Evolutionary conservation across 1,140 invertebrate species (phyloP), one percentile per base, ranked within the genome.

Genomic region (Pseudomyrmex concolor): DNA sequence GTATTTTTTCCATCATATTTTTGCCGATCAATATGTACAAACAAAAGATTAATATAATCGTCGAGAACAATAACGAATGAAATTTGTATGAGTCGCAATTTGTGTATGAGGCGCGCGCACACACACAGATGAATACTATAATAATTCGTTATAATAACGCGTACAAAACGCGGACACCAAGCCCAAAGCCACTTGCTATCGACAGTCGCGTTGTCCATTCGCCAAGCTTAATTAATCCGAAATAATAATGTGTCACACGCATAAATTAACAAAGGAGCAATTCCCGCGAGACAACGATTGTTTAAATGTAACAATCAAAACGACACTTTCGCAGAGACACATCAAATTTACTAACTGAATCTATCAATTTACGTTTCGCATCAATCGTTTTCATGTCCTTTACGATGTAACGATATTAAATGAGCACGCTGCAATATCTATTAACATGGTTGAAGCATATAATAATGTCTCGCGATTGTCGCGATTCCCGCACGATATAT

Each of bases 251-350:
- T 80, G 76, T 70, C 66, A 48, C 19, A 15, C 12, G 54, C 54
- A 80, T 80, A 80, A 80, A 80, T 80, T 80, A 80, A 70, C 43
- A 70, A 68, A 70, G 76, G 55, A 45, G 50, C 66, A 70, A 80
- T 71, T 19, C 76, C 76, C 54, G 12, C 12, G 66, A 80, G 54
- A 71, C 64, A 78, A 78, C 34, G 57, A 54, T 51, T 34, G 34
- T 34, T 34, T 60, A 71, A 80, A 80, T 71, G 19, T 80, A 71
- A 71, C 66, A 59, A 71, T 80, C 76, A 80, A 80, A 80, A 71
- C 19, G 19, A 80, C 76, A 70, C 8, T 80, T 80, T 80, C 76
- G 66, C 17, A n/a, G 22, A 1, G 7, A 67, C 45, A 63, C 22
- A 48, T 64, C 48, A 68, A 86, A 59, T 54, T 59, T 70, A 19